Evolutionary conservation across 2,888 invertebrate genomes (phyloP), one percentile per base, ranked within the genome.

Genomic region (Trichopoda pennipes): DNA sequence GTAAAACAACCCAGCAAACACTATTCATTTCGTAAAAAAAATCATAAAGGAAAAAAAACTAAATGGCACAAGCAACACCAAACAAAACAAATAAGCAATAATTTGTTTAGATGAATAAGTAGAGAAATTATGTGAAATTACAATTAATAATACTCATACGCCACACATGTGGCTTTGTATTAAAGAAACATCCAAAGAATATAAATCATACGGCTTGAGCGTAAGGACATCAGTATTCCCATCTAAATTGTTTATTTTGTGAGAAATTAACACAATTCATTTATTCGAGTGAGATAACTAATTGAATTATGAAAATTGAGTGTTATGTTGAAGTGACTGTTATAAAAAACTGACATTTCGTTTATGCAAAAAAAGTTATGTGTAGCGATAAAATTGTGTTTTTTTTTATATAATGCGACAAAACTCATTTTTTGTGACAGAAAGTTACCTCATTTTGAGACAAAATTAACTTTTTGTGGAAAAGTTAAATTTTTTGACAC

Each of bases 71-170:
- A 42, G 35, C 35, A 49, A 53, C 21, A 61, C 28, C 23, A 63
- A 55, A 12, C 19, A 55, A 44, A 56, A 63, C 53, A 44, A 49
- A 74, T 35, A 56, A 75, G 60, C 51, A 42, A 60, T 42, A 60
- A 66, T 76, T 51, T 78, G 42, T 44, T 21, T 9, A 16, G 58
- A 66, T 58, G 66, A 51, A 72, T 60, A 72, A 66, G 58, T 51
- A 16, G 21, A 58, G 49, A 60, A 66, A 42, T 72, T 78, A 23
- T 42, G 64, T 19, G 58, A 53, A 66, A 72, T 78, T 78, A 72
- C 28, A 64, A 78, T 72, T 78, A 66, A 78, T 64, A 78, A 60
- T 17, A 72, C 49, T 72, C 72, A 78, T 72, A 78, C 78, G 78
- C 66, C 70, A 72, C 72, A 28, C 49, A 66, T 32, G 35, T 44